Percentiles rank a stretch among this genome's conserved stretches.
Conservation (phyloP, 1,140 invertebrate species). For the Drosophila miranda region DNA sequence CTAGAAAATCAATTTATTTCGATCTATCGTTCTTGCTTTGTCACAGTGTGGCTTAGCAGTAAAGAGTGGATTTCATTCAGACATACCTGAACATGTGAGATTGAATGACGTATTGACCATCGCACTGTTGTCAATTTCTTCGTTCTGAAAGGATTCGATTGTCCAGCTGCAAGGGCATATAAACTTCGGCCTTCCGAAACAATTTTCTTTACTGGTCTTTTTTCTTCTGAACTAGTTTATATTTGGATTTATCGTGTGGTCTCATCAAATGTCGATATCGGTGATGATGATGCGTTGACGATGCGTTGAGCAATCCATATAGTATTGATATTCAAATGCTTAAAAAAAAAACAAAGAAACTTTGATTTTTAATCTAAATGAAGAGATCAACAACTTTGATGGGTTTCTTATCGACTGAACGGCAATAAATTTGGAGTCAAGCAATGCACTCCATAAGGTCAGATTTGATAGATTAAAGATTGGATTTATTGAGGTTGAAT, state of each 20-base stretch:
- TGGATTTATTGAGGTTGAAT: slow-evolving; percentile 15
- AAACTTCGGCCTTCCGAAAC: too few relatives aligned
- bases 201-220: not conserved
- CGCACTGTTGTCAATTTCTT: too few relatives aligned
- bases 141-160: too few relatives aligned
- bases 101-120: too few relatives aligned
- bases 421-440: slow-evolving; percentile 1
- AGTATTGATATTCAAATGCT: slow-evolving; percentile 28
- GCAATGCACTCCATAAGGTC: slow-evolving; percentile 18
- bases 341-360: slow-evolving; percentile 25
- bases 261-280: not conserved
- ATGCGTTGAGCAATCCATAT: slow-evolving; percentile 10
- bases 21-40: too few relatives aligned
- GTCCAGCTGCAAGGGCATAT: too few relatives aligned
- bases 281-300: slow-evolving; percentile 1
- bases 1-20: too few relatives aligned
- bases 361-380: slow-evolving; percentile 40
- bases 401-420: slow-evolving; percentile 21
- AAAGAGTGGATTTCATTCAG: too few relatives aligned
- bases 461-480: slow-evolving; percentile 17
- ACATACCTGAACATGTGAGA: too few relatives aligned
- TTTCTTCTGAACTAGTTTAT: slow-evolving; percentile 6
- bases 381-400: slow-evolving; percentile 28
- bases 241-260: slow-evolving; percentile 12
- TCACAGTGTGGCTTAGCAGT: too few relatives aligned